Evolutionary conservation across 2,797 vertebrate species (phyloP), one percentile per base, ranked within the genome.

Genomic region (Brachyrhaphis roseni): DNA sequence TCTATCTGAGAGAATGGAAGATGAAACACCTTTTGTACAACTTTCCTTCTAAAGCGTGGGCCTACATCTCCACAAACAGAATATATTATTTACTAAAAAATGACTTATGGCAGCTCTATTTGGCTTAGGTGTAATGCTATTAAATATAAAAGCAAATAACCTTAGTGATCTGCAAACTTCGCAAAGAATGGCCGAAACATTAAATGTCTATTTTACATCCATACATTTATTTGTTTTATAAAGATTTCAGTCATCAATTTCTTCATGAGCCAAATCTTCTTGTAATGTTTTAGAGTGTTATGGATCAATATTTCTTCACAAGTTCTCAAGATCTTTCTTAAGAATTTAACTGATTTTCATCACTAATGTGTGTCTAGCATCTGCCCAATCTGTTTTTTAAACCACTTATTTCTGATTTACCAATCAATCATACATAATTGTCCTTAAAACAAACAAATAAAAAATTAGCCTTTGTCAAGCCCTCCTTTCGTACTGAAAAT

Each of bases 1-100:
- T 43, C 79, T 23, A 20, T 39, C 62, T 66, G 62, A 36, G 59
- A 64, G 31, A 64, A 36, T 34, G 4, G 31, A 84, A 84, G 80
- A 88, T 84, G 75, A 84, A 80, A 83, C 62, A 76, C 46, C 76
- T 90, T 80, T 82, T 78, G 74, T 28, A 74, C 51, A 81, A 77
- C 68, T 88, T 78, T 28, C 43, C 74, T 82, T 51, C 77, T 77
- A 78, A 74, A 51, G 68, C 73, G 64, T 76, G 72, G 82, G 80
- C 78, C 81, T 83, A 76, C 76, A 78, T 64, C 31, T 74, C 66
- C 86, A 86, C 39, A 15, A 80, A 80, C 74, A 78, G 34, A 83
- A 18, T n/a, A 46, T 66, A 34, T 75, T 75, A 51, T 76, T 78
- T 64, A 64, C 47, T 79, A 47, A 77, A 82, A 49, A 71, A 57